Percentiles rank a stretch among this genome's conserved stretches.
Conservation (phyloP, 1,140 invertebrate genomes). For the Heterodera schachtii region DNA sequence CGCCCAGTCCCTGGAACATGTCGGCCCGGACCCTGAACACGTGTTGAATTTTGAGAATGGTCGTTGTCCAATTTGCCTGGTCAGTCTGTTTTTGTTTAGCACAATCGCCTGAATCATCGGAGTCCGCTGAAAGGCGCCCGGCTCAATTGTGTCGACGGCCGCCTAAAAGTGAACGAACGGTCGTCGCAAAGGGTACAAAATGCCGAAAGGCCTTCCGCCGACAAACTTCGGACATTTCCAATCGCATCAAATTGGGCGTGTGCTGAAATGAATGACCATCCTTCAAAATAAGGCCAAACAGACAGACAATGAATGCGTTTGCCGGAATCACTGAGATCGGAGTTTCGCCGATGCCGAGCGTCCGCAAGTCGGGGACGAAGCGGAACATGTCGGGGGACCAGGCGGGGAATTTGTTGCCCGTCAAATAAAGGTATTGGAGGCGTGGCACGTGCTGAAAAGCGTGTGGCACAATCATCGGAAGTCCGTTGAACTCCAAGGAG, state of each 20-base stretch:
- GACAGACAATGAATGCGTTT: conserved; percentile 60
- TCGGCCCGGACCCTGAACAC: conserved; percentile 57
- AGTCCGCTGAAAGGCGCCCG: conserved; percentile 63
- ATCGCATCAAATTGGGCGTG: conserved; percentile 63
- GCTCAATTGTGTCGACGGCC: conserved; percentile 60
- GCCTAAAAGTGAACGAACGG: conserved; percentile 32
- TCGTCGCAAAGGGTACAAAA: not conserved
- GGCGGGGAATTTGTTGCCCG: conserved; percentile 63
- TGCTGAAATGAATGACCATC: conserved; percentile 34
- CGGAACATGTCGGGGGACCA: conserved; percentile 66
- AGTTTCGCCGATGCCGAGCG: conserved; percentile 64
- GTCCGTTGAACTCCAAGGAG: conserved; percentile 64
- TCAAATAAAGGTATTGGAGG: conserved; percentile 64
- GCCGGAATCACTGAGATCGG: conserved; percentile 63
- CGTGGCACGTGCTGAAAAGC: conserved; percentile 65
- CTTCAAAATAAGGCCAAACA: not conserved
- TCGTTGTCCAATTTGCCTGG: conserved; percentile 42
- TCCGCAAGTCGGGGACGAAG: conserved; percentile 61
- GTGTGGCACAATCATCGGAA: conserved; percentile 64
- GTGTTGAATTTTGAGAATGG: not conserved
- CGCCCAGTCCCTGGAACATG: conserved; percentile 61
- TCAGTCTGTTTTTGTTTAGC: conserved; percentile 64
- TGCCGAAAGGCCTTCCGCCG: conserved; percentile 36
- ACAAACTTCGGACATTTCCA: conserved; percentile 64
- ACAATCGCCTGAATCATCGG: conserved; percentile 65